A percentile compares a stretch with the other conserved stretches of the same genome.
Evolutionary conservation across 2,888 invertebrate species (phyloP).

Genomic region (Archips xylosteana): DNA sequence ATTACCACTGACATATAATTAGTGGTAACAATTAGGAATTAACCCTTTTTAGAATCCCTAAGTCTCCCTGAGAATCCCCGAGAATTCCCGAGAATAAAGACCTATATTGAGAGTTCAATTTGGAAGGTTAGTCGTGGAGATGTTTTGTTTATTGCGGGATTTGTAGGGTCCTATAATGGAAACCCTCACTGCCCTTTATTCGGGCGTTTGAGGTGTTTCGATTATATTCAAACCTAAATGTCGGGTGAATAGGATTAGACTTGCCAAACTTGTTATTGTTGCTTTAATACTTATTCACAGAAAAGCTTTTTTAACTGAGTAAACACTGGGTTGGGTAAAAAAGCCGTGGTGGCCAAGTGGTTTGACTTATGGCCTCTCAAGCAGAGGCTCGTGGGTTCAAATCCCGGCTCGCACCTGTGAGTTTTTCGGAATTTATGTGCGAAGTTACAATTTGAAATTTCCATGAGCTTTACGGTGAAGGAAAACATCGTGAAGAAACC

Average conservation of each 20-base stretch:
- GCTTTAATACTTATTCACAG: background rate
- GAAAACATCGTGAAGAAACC: too few relatives aligned
- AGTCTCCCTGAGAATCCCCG: background rate
- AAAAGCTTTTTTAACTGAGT: too few relatives aligned
- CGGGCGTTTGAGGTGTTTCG: conserved; percentile 4
- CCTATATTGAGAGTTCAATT: conserved; percentile 22
- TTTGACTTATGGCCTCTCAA: too few relatives aligned
- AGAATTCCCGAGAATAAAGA: conserved; percentile 11
- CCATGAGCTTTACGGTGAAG: too few relatives aligned
- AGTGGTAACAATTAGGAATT: background rate
- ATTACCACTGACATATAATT: too few relatives aligned
- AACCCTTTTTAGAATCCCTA: background rate
- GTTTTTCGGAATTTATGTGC: too few relatives aligned
- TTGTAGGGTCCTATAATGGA: conserved; percentile 26
- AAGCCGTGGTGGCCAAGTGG: too few relatives aligned
- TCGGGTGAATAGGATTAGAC: background rate
- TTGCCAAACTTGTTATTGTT: background rate
- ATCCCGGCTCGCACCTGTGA: too few relatives aligned
- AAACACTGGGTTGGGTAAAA: too few relatives aligned
- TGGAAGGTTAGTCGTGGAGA: background rate
- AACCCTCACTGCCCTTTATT: conserved; percentile 5
- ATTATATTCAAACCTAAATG: background rate
- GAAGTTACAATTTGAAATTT: too few relatives aligned
- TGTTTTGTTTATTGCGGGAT: conserved; percentile 15
- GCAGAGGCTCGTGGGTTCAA: too few relatives aligned